These are phyloP conservation scores for Rhincodon typus DNA, from an alignment of 2,797 vertebrate species.

Conservation along the genomic window DNA sequence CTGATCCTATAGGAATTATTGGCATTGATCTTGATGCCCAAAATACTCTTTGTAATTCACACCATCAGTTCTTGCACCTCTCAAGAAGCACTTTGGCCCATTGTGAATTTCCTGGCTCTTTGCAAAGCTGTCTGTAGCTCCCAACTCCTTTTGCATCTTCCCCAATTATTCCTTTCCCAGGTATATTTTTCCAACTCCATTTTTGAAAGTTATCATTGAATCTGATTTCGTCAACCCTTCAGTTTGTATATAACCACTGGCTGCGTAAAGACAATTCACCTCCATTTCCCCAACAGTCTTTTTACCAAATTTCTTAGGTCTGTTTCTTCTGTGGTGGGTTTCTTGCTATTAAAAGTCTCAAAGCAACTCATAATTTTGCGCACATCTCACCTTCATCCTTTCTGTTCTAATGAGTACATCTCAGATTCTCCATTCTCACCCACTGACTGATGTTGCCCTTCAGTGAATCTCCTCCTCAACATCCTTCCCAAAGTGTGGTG, in stretches of 20 bases:
- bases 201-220: neutral
- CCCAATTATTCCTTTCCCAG: neutral
- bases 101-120: neutral
- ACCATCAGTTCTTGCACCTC: neutral
- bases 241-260: neutral
- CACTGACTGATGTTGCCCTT: too few species aligned
- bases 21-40: neutral
- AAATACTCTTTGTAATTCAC: neutral
- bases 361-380: too few species aligned
- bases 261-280: neutral
- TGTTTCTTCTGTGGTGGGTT: too few species aligned
- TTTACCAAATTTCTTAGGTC: too few species aligned
- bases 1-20: neutral
- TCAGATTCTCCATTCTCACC: too few species aligned
- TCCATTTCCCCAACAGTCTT: too few species aligned
- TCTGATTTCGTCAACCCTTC: neutral
- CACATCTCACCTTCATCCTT: too few species aligned
- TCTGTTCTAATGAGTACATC: too few species aligned
- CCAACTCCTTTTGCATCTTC: neutral
- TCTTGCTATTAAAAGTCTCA: too few species aligned
- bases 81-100: neutral
- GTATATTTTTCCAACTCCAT: neutral
- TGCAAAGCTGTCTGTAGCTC: neutral
- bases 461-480: too few species aligned
- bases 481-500: too few species aligned